Evolutionary conservation across 2,888 invertebrate species (phyloP).

Genomic region (Helleia helle): DNA sequence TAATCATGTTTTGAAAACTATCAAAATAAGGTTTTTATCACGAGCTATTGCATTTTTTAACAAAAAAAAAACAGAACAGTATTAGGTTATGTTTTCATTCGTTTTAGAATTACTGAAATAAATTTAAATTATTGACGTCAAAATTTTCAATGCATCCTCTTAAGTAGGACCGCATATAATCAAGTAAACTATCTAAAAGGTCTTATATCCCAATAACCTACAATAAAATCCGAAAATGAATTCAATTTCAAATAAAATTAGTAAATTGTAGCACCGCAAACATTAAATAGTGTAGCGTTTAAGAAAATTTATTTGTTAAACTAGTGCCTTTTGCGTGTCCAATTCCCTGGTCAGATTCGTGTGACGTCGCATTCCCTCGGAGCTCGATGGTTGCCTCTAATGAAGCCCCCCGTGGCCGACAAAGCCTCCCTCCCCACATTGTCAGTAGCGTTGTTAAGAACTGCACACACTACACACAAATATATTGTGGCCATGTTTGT

Average conservation of each 20-base stretch:
- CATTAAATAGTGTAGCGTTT: constrained; percentile 3
- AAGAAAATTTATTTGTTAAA: constrained; percentile 3
- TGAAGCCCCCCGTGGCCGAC: constrained; percentile 51
- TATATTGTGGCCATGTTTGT: constrained; percentile 5
- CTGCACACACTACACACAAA: constrained; percentile 10
- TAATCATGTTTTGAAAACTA: too few species aligned
- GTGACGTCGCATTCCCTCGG: constrained; percentile 42
- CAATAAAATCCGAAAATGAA: too few species aligned
- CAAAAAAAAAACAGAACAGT: too few species aligned
- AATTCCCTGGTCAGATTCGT: constrained; percentile 19
- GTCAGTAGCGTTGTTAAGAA: constrained; percentile 27
- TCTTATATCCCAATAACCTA: too few species aligned
- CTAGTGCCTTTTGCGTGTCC: constrained; percentile 6
- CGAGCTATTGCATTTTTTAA: too few species aligned
- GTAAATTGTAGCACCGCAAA: background rate
- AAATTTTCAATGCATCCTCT: too few species aligned
- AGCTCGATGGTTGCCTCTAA: constrained; percentile 39
- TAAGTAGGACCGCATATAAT: too few species aligned
- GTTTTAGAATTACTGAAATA: too few species aligned
- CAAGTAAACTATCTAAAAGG: too few species aligned
- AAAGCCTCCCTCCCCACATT: constrained; percentile 30
- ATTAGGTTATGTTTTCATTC: too few species aligned
- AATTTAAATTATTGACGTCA: too few species aligned
- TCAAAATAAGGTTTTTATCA: too few species aligned
- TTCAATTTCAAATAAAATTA: background rate